Conservation (phyloP, 2,797 vertebrate genomes). For the Pseudochaenichthys georgianus region DNA sequence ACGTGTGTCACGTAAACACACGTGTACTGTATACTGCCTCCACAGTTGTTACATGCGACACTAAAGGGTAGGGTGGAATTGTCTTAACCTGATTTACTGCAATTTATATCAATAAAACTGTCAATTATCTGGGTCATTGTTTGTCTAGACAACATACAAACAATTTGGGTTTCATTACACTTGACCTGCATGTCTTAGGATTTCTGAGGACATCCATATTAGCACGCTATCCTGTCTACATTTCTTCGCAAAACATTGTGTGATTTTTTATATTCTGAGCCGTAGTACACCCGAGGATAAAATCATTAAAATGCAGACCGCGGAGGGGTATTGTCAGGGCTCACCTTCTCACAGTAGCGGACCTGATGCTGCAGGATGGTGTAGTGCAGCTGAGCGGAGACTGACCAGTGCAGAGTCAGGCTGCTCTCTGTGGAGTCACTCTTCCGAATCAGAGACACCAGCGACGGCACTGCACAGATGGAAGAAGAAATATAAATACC, state of each 20-base stretch:
- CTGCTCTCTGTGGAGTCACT: constrained; percentile 87
- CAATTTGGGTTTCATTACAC: not conserved
- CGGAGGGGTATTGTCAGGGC: constrained; percentile 19
- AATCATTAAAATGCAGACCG: not conserved
- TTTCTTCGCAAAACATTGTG: not conserved
- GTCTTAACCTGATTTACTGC: not conserved
- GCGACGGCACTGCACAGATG: constrained; percentile 85
- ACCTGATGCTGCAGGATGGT: constrained; percentile 91
- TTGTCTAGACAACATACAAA: not conserved
- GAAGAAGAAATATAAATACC: constrained; percentile 40
- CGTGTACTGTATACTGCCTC: not conserved
- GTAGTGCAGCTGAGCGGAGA: constrained; percentile 84
- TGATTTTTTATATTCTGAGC: constrained; percentile 1
- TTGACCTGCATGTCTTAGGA: not conserved
- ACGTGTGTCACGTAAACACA: not conserved
- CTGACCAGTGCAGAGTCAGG: constrained; percentile 88
- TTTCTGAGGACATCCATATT: not conserved
- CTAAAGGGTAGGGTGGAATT: not conserved
- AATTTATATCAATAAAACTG: not conserved
- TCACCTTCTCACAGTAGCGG: constrained; percentile 93
- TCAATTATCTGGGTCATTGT: not conserved
- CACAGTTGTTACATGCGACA: constrained; percentile 3
- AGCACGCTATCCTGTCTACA: not conserved
- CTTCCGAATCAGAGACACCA: constrained; percentile 87
- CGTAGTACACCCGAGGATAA: not conserved